A percentile compares a stretch with the other conserved stretches of the same genome.
phyloP scores from a whole-genome alignment of 1,140 invertebrate genomes.

The Ceratina calcarata region DNA sequence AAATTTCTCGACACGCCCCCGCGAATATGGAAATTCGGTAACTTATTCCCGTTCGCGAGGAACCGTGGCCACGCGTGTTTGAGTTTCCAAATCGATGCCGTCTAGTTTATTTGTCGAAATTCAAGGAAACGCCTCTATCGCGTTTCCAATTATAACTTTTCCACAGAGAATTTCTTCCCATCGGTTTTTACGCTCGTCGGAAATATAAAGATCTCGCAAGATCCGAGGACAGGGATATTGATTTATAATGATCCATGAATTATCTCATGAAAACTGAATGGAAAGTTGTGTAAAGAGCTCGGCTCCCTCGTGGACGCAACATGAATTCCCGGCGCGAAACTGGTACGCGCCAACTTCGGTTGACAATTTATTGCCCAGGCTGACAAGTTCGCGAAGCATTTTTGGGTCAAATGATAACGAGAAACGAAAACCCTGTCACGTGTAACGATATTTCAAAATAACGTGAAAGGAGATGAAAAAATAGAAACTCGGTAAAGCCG shows the following conservation, averaged over 20 bases:
- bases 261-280: neutral
- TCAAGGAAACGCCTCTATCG: too few species aligned
- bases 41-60: neutral
- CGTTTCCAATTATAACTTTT: too few species aligned
- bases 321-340: conserved; percentile 7
- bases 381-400: conserved; percentile 6
- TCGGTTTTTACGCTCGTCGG: too few species aligned
- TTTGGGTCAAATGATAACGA: conserved; percentile 17
- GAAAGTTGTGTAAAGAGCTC: too few species aligned
- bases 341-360: neutral
- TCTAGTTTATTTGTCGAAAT: neutral
- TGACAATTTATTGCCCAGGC: conserved; percentile 4
- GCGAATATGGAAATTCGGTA: neutral
- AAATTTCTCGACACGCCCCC: conserved; percentile 18
- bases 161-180: too few species aligned
- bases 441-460: conserved; percentile 12
- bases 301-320: neutral
- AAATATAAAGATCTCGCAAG: too few species aligned
- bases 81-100: neutral
- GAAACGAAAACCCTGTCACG: conserved; percentile 10
- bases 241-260: neutral
- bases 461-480: neutral
- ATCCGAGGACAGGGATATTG: neutral
- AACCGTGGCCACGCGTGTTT: neutral
- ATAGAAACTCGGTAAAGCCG: neutral